Evolutionary conservation across 2,113 vertebrate genomes (phyloP).

Genomic region (Diphyllodes magnificus): DNA sequence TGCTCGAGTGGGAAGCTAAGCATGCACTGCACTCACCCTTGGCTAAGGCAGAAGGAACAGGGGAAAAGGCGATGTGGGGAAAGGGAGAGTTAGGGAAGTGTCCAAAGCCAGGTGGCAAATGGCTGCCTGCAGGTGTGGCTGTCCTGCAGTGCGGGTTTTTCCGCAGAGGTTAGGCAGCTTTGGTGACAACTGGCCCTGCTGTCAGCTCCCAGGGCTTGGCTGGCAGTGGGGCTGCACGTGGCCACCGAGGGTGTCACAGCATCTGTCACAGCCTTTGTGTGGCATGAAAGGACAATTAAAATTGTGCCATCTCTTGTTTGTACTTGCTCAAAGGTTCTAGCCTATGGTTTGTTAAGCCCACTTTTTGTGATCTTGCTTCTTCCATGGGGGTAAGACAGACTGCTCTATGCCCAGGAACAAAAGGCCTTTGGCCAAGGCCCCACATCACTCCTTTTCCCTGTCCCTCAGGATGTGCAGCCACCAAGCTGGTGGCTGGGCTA

Average conservation of each 20-base stretch:
- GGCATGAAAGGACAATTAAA: neutral
- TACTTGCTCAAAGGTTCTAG: neutral
- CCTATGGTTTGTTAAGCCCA: neutral
- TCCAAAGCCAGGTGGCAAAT: neutral
- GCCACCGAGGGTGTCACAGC: neutral
- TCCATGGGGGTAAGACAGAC: fast-evolving
- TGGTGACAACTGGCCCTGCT: neutral
- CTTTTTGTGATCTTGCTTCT: neutral
- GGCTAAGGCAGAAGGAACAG: neutral
- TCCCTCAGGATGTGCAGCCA: neutral
- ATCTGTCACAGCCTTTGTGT: neutral
- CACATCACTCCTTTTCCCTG: fast-evolving
- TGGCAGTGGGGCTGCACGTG: neutral
- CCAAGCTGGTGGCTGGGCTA: neutral
- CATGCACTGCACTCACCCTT: neutral
- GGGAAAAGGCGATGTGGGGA: neutral
- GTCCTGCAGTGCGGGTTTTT: slow-evolving; percentile 2
- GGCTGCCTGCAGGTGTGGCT: neutral
- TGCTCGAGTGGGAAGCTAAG: neutral
- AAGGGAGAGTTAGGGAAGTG: neutral
- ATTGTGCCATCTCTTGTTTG: neutral
- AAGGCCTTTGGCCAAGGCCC: fast-evolving
- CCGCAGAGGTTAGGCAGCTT: neutral
- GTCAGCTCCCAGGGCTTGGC: neutral
- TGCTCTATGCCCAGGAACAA: neutral